Evolutionary conservation across 2,797 vertebrate genomes (phyloP).

Genomic region (Champsocephalus gunnari): DNA sequence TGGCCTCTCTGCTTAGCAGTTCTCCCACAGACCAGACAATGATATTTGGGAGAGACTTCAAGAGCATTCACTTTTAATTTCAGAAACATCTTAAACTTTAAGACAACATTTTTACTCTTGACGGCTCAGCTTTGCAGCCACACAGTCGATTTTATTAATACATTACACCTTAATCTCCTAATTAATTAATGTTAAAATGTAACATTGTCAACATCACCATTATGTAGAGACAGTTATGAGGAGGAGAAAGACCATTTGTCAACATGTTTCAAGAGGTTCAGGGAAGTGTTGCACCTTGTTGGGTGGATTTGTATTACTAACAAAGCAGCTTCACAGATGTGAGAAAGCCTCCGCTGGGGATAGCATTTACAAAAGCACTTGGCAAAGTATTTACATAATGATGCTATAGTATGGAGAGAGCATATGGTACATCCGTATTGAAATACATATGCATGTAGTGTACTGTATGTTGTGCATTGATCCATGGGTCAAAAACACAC

Average conservation of each 20-base stretch:
- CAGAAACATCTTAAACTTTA: neutral
- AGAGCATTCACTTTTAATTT: neutral
- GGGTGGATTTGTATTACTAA: neutral
- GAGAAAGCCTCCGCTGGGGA: neutral
- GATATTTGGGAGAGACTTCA: neutral
- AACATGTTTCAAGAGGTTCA: neutral
- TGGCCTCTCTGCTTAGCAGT: conserved; percentile 18
- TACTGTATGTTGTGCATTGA: neutral
- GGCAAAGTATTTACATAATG: neutral
- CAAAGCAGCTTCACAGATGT: neutral
- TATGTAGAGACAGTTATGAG: too few species aligned
- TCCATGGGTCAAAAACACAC: neutral
- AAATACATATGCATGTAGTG: neutral
- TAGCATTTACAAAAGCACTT: neutral
- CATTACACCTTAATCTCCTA: too few species aligned
- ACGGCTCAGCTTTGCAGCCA: neutral
- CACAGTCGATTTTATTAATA: neutral
- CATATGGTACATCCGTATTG: too few species aligned
- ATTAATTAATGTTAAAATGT: too few species aligned
- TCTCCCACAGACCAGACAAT: neutral
- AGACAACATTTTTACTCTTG: neutral
- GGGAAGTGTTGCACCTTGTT: neutral
- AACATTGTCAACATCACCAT: too few species aligned
- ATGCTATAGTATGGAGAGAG: neutral
- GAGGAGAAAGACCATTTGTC: too few species aligned